These are phyloP conservation scores for Peromyscus leucopus DNA, from an alignment of 2,113 vertebrate species.

Conservation along the genomic window DNA sequence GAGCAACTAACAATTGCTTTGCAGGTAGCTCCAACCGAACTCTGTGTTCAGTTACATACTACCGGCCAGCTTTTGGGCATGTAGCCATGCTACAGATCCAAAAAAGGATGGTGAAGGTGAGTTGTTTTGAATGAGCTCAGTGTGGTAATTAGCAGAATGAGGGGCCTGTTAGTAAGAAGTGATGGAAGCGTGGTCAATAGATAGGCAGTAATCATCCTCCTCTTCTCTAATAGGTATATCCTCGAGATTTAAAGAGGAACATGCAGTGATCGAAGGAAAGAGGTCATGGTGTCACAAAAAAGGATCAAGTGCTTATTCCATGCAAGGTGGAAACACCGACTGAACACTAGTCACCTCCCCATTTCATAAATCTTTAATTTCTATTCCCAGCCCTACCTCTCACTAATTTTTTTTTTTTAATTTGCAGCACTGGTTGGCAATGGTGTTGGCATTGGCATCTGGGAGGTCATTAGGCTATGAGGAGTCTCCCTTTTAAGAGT, in stretches of 20 bases:
- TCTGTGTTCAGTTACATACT: background rate
- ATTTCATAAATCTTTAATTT: background rate
- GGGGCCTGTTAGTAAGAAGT: background rate
- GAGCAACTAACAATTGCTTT: background rate
- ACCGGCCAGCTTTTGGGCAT: background rate
- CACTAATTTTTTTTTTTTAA: background rate
- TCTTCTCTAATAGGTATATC: background rate
- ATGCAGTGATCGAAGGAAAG: background rate
- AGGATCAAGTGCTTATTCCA: background rate
- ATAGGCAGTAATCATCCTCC: background rate
- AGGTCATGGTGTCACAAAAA: background rate
- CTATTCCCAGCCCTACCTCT: background rate
- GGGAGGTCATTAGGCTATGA: background rate
- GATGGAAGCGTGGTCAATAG: background rate
- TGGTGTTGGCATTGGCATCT: background rate
- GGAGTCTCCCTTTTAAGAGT: background rate
- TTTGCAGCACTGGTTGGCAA: background rate
- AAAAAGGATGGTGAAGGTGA: background rate
- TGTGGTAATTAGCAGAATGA: background rate
- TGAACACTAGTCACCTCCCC: background rate
- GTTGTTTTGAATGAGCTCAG: constrained; percentile 7
- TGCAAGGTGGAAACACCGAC: background rate
- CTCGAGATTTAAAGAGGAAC: background rate
- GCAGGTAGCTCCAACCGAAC: background rate
- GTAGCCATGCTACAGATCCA: background rate